Percentiles rank a stretch among this genome's conserved stretches.
Evolutionary conservation across 2,113 vertebrate genomes (phyloP).

Genomic region (Trogon melanurus): DNA sequence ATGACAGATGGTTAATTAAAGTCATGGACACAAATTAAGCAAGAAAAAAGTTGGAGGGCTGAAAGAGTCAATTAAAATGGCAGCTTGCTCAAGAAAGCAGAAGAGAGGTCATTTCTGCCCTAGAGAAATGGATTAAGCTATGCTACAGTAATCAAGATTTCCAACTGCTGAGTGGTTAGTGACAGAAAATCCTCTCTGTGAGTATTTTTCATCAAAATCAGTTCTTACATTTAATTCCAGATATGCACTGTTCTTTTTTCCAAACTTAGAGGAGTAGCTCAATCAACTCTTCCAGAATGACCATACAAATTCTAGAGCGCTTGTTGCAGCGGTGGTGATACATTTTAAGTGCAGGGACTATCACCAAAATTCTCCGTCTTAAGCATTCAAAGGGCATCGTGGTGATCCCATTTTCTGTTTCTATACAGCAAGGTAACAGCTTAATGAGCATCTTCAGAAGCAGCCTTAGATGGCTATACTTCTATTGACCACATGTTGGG

Average conservation of each 20-base stretch:
- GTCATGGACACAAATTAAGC: constrained; percentile 39
- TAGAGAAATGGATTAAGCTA: constrained; percentile 54
- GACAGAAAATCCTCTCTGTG: constrained; percentile 11
- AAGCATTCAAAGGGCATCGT: neutral
- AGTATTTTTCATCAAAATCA: constrained; percentile 19
- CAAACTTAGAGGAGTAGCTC: neutral
- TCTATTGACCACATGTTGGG: neutral
- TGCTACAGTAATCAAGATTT: constrained; percentile 57
- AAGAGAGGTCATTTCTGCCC: constrained; percentile 64
- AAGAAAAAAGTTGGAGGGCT: constrained; percentile 37
- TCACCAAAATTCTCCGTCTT: neutral
- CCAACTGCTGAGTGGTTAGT: constrained; percentile 9
- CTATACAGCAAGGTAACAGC: neutral
- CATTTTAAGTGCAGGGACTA: neutral
- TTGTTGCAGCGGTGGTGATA: neutral
- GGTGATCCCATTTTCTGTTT: neutral
- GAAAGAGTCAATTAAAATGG: constrained; percentile 64
- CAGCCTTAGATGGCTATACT: neutral
- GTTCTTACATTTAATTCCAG: neutral
- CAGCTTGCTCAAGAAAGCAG: constrained; percentile 56
- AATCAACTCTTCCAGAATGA: neutral
- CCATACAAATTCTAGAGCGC: neutral
- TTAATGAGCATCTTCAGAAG: neutral
- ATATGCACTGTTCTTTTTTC: neutral
- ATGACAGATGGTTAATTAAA: constrained; percentile 70